Evolutionary conservation across 2,888 invertebrate genomes (phyloP).

Genomic region (Mimachlamys varia): DNA sequence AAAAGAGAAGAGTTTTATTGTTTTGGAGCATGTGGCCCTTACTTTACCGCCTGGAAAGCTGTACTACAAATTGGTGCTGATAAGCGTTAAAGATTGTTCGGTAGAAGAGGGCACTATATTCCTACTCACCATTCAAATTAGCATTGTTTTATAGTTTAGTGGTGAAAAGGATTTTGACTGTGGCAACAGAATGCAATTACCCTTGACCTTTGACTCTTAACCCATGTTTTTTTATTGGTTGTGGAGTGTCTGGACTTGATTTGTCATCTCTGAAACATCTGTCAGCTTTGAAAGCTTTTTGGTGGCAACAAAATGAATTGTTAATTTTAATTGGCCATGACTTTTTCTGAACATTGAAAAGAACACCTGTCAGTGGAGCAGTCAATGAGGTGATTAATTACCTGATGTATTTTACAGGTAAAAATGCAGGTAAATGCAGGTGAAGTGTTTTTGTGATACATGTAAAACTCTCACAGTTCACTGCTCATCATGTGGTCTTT

Average conservation of each 20-base stretch:
- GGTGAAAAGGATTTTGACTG: no score
- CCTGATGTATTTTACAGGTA: constrained; percentile 19
- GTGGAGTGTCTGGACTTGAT: not conserved
- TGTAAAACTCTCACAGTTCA: not conserved
- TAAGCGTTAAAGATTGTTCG: no score
- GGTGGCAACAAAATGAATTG: not conserved
- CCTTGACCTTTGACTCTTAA: not conserved
- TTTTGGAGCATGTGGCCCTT: no score
- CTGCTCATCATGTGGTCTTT: not conserved
- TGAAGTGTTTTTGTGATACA: not conserved
- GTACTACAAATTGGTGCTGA: no score
- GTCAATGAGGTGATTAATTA: constrained; percentile 11
- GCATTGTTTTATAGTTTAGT: no score
- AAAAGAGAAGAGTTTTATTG: no score
- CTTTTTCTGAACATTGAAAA: not conserved
- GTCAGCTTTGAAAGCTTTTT: not conserved
- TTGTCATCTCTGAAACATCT: not conserved
- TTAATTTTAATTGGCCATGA: not conserved
- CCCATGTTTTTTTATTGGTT: not conserved
- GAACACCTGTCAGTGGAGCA: not conserved
- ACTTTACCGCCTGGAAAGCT: no score
- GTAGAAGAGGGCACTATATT: no score
- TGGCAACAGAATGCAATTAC: not conserved
- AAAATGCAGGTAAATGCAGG: not conserved
- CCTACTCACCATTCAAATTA: no score